A percentile compares a stretch with the other conserved stretches of the same genome.
Evolutionary conservation across 1,140 invertebrate genomes (phyloP).

Genomic region (Zaprionus vittiger): DNA sequence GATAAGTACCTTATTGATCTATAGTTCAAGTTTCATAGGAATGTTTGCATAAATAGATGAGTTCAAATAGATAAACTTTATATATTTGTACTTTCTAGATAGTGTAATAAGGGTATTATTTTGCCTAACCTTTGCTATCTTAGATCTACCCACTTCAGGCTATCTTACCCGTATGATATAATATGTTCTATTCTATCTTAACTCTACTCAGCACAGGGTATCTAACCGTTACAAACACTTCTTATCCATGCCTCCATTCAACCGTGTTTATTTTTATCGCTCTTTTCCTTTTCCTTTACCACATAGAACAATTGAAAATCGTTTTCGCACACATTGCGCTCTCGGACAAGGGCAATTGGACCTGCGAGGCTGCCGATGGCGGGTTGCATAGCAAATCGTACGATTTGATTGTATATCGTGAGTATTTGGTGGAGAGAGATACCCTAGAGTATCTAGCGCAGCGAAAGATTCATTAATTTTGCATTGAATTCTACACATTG

Average conservation of each 20-base stretch:
- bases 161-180: too few species aligned
- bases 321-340: conserved; percentile 83
- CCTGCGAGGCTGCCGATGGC: conserved; percentile 68
- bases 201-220: neutral
- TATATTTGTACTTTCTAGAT: too few species aligned
- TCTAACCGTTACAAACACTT: neutral
- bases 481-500: conserved; percentile 57
- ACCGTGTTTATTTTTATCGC: conserved; percentile 27
- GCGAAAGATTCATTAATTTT: conserved; percentile 69
- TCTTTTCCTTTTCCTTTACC: conserved; percentile 18
- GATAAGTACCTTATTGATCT: too few species aligned
- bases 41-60: too few species aligned
- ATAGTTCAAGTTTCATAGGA: too few species aligned
- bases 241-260: neutral
- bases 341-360: conserved; percentile 84
- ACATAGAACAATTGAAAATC: conserved; percentile 79
- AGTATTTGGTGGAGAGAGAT: conserved; percentile 46
- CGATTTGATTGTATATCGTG: conserved; percentile 84
- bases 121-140: too few species aligned
- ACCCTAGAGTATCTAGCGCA: conserved; percentile 14
- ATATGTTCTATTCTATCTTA: too few species aligned
- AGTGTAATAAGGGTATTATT: too few species aligned
- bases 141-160: too few species aligned
- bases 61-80: too few species aligned
- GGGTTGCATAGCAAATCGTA: conserved; percentile 78